Conservation (phyloP, 2,888 invertebrate species). For the Drosophila pseudotakahashii region DNA sequence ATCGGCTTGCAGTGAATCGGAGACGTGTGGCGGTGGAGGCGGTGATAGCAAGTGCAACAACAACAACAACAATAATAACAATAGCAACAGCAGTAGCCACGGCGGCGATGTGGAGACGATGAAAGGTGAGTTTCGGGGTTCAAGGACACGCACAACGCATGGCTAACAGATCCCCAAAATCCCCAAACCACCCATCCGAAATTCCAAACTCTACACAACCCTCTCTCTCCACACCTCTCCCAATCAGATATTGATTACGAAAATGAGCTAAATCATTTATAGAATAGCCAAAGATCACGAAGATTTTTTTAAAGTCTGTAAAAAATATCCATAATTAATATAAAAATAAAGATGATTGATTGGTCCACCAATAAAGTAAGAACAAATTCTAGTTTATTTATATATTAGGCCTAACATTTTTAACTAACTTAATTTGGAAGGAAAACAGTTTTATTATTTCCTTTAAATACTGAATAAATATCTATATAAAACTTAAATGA, state of each 20-base stretch:
- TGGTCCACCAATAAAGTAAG: not conserved
- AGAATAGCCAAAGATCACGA: not conserved
- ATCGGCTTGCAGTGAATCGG: conserved; percentile 55
- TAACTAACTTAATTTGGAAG: too few relatives aligned
- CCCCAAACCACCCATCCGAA: conserved; percentile 4
- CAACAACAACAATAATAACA: conserved; percentile 47
- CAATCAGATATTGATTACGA: not conserved
- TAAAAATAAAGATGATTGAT: not conserved
- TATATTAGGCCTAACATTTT: too few relatives aligned
- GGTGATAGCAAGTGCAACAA: conserved; percentile 47
- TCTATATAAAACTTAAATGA: too few relatives aligned
- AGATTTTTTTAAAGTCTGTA: not conserved
- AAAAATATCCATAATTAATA: not conserved
- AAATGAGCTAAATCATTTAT: not conserved
- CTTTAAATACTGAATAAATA: too few relatives aligned
- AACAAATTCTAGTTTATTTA: not conserved
- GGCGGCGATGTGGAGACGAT: conserved; percentile 62
- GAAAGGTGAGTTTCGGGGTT: conserved; percentile 62
- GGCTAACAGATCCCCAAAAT: conserved; percentile 53
- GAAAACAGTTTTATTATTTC: too few relatives aligned
- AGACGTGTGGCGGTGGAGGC: conserved; percentile 48
- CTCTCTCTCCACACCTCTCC: not conserved
- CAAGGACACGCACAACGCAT: conserved; percentile 51
- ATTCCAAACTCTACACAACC: not conserved
- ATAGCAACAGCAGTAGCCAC: conserved; percentile 59